Evolutionary conservation across 2,797 vertebrate genomes (phyloP).

Genomic region (Phrynocephalus guinanensis): DNA sequence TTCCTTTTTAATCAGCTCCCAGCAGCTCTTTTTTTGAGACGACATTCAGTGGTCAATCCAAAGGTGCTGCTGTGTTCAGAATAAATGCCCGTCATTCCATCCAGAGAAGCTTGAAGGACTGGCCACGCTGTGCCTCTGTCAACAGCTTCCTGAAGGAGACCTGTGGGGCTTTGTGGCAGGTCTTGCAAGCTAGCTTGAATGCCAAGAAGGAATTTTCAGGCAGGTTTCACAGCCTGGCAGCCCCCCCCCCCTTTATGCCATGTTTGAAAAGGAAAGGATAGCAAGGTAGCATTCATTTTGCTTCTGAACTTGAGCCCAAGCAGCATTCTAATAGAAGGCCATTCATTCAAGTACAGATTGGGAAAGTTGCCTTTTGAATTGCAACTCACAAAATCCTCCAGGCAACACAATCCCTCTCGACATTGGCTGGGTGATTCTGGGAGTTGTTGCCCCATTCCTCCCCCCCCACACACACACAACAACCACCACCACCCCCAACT

Average conservation of each 20-base stretch:
- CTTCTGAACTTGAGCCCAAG: neutral
- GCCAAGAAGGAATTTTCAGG: neutral
- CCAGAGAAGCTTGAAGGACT: neutral
- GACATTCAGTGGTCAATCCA: neutral
- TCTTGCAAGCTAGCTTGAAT: neutral
- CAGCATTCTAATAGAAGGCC: neutral
- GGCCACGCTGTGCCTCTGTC: neutral
- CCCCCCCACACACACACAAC: no score
- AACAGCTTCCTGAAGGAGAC: no score
- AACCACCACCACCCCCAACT: no score
- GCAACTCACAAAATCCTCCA: no score
- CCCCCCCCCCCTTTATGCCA: no score
- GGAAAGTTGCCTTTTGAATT: no score
- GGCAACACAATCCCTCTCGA: no score
- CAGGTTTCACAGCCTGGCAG: neutral
- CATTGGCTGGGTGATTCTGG: no score
- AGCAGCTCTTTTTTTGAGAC: neutral
- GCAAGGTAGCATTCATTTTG: neutral
- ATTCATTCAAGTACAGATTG: neutral
- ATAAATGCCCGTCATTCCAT: neutral
- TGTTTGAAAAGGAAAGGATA: neutral
- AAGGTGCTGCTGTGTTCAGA: neutral
- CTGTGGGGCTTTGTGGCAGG: neutral
- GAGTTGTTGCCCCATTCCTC: no score
- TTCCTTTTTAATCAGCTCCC: no score